Conservation (phyloP, 2,888 invertebrate genomes). For the Platyscelio sp. region DNA sequence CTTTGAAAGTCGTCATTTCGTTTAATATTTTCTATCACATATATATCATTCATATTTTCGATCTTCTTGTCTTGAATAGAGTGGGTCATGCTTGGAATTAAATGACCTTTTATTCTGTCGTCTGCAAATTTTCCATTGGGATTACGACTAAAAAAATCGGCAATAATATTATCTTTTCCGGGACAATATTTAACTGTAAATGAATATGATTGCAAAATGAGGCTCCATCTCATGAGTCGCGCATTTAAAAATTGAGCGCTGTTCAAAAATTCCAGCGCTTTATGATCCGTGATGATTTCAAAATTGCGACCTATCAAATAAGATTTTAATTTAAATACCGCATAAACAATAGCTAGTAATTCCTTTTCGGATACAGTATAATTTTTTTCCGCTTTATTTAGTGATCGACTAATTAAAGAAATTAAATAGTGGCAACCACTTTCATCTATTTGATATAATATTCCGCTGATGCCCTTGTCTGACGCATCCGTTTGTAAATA, state of each 20-base stretch:
- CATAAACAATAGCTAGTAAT: conserved; percentile 32
- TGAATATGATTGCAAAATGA: conserved; percentile 73
- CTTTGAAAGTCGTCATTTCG: background rate
- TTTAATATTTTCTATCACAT: too few relatives aligned
- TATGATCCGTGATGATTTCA: conserved; percentile 35
- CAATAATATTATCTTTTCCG: conserved; percentile 74
- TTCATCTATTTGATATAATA: conserved; percentile 17
- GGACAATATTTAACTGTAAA: conserved; percentile 71
- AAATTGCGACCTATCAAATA: conserved; percentile 26
- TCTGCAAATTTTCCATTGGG: conserved; percentile 43
- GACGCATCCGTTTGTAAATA: conserved; percentile 35
- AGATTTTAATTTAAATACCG: conserved; percentile 12
- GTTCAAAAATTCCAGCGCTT: conserved; percentile 16
- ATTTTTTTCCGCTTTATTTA: conserved; percentile 15
- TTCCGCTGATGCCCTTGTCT: conserved; percentile 18
- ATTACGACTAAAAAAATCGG: conserved; percentile 76
- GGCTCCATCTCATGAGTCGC: conserved; percentile 75
- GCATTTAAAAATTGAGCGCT: conserved; percentile 46
- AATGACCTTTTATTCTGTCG: background rate
- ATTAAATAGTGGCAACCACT: conserved; percentile 11
- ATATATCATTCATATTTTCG: too few relatives aligned
- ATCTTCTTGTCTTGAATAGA: too few relatives aligned
- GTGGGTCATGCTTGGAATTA: too few relatives aligned
- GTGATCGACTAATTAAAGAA: conserved; percentile 1
- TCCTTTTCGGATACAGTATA: conserved; percentile 24